A percentile compares a stretch with the other conserved stretches of the same genome.
Conservation (phyloP, 2,113 vertebrate species). For the Ceratotherium simum region DNA sequence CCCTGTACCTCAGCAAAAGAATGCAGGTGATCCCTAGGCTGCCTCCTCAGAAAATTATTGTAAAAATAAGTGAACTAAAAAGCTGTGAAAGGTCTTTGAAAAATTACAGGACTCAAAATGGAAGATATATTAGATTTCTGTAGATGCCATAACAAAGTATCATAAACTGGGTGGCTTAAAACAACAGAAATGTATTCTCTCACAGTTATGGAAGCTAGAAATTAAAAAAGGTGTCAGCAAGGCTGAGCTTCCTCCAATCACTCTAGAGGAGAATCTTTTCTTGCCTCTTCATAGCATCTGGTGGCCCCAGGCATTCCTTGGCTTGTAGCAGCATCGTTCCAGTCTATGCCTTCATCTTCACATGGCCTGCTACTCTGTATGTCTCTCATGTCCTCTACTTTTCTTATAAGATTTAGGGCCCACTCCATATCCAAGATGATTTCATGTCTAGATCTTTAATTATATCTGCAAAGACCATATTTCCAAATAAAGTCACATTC, state of each 20-base stretch:
- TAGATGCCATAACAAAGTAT: background rate
- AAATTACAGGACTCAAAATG: background rate
- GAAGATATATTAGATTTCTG: background rate
- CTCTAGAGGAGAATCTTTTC: background rate
- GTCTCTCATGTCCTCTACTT: background rate
- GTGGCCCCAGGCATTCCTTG: background rate
- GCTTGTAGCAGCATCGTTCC: background rate
- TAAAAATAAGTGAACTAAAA: background rate
- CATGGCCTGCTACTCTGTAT: background rate
- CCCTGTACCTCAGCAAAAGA: background rate
- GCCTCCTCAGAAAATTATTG: background rate
- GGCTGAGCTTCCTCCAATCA: background rate
- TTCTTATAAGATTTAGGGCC: background rate
- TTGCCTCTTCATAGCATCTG: background rate
- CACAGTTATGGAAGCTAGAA: background rate
- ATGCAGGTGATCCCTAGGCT: background rate
- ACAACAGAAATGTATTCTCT: background rate
- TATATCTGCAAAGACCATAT: background rate
- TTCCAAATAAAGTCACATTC: background rate
- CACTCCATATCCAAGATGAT: background rate
- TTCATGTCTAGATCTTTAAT: background rate
- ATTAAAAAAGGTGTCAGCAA: background rate
- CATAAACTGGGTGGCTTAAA: background rate
- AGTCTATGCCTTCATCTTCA: background rate
- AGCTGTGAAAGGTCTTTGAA: background rate